phyloP scores from a whole-genome alignment of 2,888 invertebrate species.

The Punctoribates punctum region DNA sequence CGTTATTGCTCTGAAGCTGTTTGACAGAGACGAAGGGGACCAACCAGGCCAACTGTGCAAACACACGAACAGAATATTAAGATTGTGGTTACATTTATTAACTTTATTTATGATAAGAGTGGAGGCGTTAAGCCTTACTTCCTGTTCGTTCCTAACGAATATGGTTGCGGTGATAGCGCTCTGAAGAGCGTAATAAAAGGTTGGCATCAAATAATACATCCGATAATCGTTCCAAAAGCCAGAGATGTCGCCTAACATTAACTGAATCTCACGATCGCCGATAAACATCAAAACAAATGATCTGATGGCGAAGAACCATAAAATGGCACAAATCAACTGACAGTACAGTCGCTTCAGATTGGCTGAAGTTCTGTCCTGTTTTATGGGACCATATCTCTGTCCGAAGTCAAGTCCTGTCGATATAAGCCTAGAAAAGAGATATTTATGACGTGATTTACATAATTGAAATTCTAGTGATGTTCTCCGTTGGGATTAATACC shows the following conservation, averaged over 20 bases:
- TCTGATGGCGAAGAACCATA: conserved; percentile 45
- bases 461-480: too few species aligned
- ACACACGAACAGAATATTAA: background rate
- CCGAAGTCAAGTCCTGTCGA: conserved; percentile 44
- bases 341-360: conserved; percentile 44
- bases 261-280: conserved; percentile 39
- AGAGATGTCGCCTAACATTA: conserved; percentile 43
- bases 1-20: conserved; percentile 39
- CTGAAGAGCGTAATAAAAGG: conserved; percentile 43
- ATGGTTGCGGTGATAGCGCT: conserved; percentile 42
- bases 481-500: conserved; percentile 25
- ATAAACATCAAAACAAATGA: conserved; percentile 44
- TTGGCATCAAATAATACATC: conserved; percentile 45
- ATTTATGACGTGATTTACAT: background rate
- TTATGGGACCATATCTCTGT: conserved; percentile 43
- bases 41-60: conserved; percentile 41
- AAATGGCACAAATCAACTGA: conserved; percentile 43
- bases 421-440: conserved; percentile 38
- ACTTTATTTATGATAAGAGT: background rate
- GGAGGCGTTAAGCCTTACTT: conserved; percentile 31
- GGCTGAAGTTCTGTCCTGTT: conserved; percentile 39
- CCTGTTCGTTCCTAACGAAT: conserved; percentile 43
- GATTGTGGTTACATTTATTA: background rate
- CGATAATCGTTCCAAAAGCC: conserved; percentile 46
- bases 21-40: conserved; percentile 45